Conservation (phyloP, 2,797 vertebrate species). For the Natrix natrix region DNA sequence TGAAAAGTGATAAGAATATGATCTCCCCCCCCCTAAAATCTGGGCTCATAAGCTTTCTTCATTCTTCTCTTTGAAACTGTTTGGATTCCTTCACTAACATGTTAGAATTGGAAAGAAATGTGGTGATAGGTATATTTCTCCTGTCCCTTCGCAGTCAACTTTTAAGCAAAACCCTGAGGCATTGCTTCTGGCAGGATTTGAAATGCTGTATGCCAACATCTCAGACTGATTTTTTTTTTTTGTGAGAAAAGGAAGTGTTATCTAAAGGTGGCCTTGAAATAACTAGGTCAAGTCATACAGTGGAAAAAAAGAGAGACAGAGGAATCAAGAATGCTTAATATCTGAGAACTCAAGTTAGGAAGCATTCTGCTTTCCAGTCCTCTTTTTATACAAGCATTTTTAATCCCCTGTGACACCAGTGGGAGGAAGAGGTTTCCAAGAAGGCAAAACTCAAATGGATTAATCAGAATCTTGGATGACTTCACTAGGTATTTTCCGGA, state of each 20-base stretch:
- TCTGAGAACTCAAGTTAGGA: not conserved
- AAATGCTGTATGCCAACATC: constrained; percentile 1
- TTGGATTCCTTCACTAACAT: constrained; percentile 42
- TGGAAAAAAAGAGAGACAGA: not conserved
- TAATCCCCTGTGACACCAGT: not conserved
- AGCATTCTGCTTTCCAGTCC: not conserved
- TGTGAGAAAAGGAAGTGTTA: not conserved
- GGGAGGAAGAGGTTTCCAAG: not conserved
- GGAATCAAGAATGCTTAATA: not conserved
- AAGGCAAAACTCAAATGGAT: not conserved
- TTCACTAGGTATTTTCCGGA: not conserved
- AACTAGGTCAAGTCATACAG: not conserved
- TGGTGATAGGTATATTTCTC: constrained; percentile 32
- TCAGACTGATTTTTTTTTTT: not conserved
- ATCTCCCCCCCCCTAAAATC: not conserved
- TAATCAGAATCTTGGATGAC: not conserved
- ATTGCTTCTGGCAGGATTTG: constrained; percentile 52
- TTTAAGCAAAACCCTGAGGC: constrained; percentile 49
- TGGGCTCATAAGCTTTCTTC: not conserved
- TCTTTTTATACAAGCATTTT: not conserved
- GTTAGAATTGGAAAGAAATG: not conserved
- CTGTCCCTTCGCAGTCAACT: constrained; percentile 46
- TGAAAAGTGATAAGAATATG: not conserved
- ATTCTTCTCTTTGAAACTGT: not conserved
- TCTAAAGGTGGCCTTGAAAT: not conserved